Evolutionary conservation across 2,797 vertebrate species (phyloP).

Genomic region (Aldrovandia affinis): DNA sequence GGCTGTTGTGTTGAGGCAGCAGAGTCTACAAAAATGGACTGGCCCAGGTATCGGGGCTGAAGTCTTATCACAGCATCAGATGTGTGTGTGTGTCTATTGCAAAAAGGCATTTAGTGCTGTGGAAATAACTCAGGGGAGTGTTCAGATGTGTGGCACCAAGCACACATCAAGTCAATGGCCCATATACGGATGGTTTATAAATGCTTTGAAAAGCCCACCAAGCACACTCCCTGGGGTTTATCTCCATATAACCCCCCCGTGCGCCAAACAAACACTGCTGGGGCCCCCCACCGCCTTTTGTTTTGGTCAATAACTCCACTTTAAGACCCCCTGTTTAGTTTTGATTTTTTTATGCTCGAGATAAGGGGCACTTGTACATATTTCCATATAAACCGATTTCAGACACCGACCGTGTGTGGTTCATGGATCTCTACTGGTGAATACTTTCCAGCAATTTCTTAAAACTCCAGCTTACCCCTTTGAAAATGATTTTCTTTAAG

Average conservation of each 20-base stretch:
- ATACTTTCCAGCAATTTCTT: no score
- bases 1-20: not conserved
- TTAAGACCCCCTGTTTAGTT: not conserved
- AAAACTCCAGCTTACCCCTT: slow-evolving; percentile 91
- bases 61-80: not conserved
- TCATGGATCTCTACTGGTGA: not conserved
- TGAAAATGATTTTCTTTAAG: slow-evolving; percentile 86
- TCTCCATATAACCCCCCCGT: not conserved
- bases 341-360: not conserved
- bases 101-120: not conserved
- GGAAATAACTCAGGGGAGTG: not conserved
- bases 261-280: not conserved
- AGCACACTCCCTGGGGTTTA: not conserved
- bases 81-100: not conserved
- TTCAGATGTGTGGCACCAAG: not conserved
- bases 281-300: no score
- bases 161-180: not conserved
- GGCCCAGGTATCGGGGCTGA: not conserved
- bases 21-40: not conserved
- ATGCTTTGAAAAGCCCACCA: not conserved
- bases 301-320: not conserved
- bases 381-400: not conserved
- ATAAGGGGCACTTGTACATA: not conserved
- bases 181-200: not conserved
- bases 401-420: not conserved